phyloP scores from a whole-genome alignment of 2,113 vertebrate genomes.

The Vulpes lagopus region DNA sequence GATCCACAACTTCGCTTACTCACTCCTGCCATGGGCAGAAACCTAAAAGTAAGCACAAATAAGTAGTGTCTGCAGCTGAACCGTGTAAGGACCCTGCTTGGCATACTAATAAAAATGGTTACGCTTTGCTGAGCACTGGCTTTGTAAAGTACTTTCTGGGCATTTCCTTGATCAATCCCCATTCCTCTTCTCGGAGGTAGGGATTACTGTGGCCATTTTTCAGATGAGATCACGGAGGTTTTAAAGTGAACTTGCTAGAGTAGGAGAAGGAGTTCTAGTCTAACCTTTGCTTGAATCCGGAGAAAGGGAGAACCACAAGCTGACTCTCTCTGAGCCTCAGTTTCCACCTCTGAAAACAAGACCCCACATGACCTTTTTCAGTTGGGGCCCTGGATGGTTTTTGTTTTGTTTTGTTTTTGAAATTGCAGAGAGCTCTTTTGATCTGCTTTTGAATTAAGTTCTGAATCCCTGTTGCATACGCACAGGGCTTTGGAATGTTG shows the following conservation, averaged over 20 bases:
- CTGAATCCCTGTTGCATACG: not conserved
- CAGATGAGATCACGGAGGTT: not conserved
- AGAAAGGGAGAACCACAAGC: not conserved
- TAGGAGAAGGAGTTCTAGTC: not conserved
- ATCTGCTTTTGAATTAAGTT: slow-evolving; percentile 8
- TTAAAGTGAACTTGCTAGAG: not conserved
- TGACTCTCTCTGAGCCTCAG: not conserved
- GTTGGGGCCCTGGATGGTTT: not conserved
- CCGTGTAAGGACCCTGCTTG: not conserved
- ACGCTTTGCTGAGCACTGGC: not conserved
- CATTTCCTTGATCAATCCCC: not conserved
- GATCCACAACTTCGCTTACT: not conserved
- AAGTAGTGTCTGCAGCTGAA: not conserved
- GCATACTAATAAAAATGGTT: not conserved
- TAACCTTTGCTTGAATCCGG: not conserved
- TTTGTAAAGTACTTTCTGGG: not conserved
- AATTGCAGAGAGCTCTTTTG: not conserved
- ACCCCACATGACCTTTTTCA: not conserved
- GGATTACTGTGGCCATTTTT: not conserved
- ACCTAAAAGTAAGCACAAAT: not conserved
- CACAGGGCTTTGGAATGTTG: not conserved
- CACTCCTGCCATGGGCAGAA: not conserved
- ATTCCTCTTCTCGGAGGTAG: not conserved
- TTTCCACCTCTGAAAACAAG: slow-evolving; percentile 18
- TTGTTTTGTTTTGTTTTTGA: not conserved